phyloP scores from a whole-genome alignment of 2,113 vertebrate genomes.

The Piaya cayana region DNA sequence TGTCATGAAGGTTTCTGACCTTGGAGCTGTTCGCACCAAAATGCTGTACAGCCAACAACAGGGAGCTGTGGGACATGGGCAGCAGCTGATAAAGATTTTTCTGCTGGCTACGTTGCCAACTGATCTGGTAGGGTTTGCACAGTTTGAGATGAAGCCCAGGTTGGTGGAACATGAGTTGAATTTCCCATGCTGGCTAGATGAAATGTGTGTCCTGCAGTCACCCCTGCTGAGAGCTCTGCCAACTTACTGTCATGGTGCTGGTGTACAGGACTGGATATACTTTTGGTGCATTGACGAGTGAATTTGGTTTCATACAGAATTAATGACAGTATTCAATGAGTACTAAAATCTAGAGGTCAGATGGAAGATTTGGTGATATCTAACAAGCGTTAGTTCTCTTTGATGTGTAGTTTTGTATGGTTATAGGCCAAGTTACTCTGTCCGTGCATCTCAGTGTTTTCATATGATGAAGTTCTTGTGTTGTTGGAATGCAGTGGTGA shows the following conservation, averaged over 20 bases:
- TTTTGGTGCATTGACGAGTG: background rate
- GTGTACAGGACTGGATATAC: background rate
- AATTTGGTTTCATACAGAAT: background rate
- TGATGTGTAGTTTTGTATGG: background rate
- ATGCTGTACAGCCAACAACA: background rate
- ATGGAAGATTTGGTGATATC: background rate
- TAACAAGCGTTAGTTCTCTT: background rate
- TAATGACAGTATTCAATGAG: background rate
- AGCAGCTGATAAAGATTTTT: background rate
- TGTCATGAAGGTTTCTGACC: background rate
- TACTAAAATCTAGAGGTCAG: background rate
- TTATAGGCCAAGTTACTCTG: background rate
- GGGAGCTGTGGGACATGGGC: fast-evolving
- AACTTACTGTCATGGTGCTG: background rate
- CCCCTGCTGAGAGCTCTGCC: background rate
- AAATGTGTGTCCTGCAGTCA: background rate
- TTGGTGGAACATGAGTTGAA: background rate
- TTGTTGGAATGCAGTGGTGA: conserved; percentile 47
- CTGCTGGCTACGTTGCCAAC: background rate
- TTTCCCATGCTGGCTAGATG: background rate
- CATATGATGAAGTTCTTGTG: background rate
- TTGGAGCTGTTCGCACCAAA: background rate
- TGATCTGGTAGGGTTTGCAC: background rate
- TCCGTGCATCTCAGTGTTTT: background rate
- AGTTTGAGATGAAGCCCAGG: background rate